Evolutionary conservation across 2,113 vertebrate genomes (phyloP).

Genomic region (Rissa tridactyla): DNA sequence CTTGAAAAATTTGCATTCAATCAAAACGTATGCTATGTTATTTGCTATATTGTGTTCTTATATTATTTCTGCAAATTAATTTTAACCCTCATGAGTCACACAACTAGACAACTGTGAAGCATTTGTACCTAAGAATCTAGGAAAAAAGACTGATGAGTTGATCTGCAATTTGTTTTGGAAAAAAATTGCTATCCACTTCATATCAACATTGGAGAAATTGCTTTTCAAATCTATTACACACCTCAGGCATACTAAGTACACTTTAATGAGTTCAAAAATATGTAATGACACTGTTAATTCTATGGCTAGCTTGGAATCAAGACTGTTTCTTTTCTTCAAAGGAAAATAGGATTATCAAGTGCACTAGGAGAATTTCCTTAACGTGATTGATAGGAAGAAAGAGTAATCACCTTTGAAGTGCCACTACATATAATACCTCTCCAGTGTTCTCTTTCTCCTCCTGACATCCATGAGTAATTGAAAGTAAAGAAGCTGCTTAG

Average conservation of each 20-base stretch:
- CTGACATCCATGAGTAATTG: slow-evolving; percentile 74
- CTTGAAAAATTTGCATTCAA: neutral
- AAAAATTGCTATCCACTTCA: slow-evolving; percentile 53
- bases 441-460: slow-evolving; percentile 68
- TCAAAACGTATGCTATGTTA: neutral
- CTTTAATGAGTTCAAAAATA: slow-evolving; percentile 65
- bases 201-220: slow-evolving; percentile 53
- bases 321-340: slow-evolving; percentile 72
- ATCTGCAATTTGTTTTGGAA: slow-evolving; percentile 51
- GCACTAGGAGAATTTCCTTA: slow-evolving; percentile 73
- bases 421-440: slow-evolving; percentile 70
- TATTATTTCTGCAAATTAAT: slow-evolving; percentile 8
- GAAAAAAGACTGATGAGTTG: neutral
- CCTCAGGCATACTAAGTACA: slow-evolving; percentile 53
- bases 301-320: slow-evolving; percentile 50
- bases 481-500: slow-evolving; percentile 70
- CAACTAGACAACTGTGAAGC: neutral
- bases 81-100: neutral
- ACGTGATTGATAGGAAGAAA: slow-evolving; percentile 78
- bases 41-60: neutral
- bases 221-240: slow-evolving; percentile 54
- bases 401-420: slow-evolving; percentile 81
- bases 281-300: slow-evolving; percentile 70
- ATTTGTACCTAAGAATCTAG: neutral
- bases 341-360: slow-evolving; percentile 75